These are phyloP conservation scores for Cariama cristata DNA, from an alignment of 2,113 vertebrate species.

Conservation along the genomic window DNA sequence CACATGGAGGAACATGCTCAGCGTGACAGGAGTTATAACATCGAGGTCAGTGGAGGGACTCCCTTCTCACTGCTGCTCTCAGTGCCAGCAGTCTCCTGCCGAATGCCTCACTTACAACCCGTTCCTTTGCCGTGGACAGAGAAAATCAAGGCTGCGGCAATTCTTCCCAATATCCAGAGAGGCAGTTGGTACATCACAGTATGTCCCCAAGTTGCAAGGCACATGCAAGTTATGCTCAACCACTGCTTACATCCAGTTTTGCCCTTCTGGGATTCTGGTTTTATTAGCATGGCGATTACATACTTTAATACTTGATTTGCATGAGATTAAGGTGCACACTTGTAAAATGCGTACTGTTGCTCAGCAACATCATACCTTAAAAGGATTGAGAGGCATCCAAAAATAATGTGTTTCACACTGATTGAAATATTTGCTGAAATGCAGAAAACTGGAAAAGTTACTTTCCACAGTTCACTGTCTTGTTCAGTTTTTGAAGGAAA, in stretches of 20 bases:
- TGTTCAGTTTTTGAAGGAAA: background rate
- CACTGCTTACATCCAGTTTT: background rate
- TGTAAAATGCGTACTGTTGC: background rate
- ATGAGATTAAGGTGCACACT: background rate
- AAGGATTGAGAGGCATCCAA: background rate
- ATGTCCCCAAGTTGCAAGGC: background rate
- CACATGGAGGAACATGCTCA: background rate
- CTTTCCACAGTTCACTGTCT: background rate
- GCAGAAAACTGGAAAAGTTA: background rate
- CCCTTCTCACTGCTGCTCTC: background rate
- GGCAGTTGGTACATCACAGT: background rate
- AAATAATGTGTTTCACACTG: background rate
- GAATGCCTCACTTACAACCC: background rate
- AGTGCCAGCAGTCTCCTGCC: rapidly evolving
- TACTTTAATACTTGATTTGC: background rate
- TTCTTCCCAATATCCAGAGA: background rate
- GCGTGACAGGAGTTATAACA: rapidly evolving
- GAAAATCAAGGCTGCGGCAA: rapidly evolving
- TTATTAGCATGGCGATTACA: background rate
- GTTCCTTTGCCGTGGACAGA: background rate
- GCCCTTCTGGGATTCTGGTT: background rate
- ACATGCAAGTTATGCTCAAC: rapidly evolving
- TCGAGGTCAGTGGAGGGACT: rapidly evolving
- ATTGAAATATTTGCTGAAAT: background rate
- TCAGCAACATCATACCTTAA: background rate